phyloP scores from a whole-genome alignment of 1,140 invertebrate genomes.

The Acromyrmex echinatior region DNA sequence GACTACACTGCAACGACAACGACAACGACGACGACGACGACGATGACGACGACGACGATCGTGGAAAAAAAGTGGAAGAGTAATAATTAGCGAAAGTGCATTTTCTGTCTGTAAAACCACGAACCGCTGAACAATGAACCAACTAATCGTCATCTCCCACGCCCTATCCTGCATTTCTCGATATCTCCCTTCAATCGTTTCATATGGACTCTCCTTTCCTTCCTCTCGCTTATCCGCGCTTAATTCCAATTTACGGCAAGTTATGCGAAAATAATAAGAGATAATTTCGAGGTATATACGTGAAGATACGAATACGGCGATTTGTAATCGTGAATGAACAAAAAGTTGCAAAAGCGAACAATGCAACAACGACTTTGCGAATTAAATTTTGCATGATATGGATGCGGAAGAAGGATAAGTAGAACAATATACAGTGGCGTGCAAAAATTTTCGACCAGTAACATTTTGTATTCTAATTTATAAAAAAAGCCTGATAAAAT shows the following conservation, averaged over 20 bases:
- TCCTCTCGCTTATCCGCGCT: background rate
- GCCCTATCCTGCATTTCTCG: background rate
- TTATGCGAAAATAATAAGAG: background rate
- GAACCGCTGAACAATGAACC: conserved; percentile 43
- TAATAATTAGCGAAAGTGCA: conserved; percentile 51
- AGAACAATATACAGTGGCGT: background rate
- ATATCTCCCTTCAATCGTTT: background rate
- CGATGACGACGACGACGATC: background rate
- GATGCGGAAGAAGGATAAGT: background rate
- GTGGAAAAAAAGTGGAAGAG: conserved; percentile 15
- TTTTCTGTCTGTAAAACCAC: conserved; percentile 63
- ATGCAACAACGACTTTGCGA: conserved; percentile 14
- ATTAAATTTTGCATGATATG: background rate
- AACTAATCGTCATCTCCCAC: conserved; percentile 23
- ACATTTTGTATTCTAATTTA: too few species aligned
- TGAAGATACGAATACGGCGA: background rate
- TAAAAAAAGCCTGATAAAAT: too few species aligned
- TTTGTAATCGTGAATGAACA: background rate
- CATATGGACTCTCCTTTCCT: background rate
- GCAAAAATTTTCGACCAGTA: too few species aligned
- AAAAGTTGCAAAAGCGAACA: background rate
- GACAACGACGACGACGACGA: background rate
- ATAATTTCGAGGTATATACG: background rate
- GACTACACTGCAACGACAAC: conserved; percentile 19
- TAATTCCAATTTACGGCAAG: conserved; percentile 10